phyloP scores from a whole-genome alignment of 1,140 invertebrate genomes.

The Cydia amplana region DNA sequence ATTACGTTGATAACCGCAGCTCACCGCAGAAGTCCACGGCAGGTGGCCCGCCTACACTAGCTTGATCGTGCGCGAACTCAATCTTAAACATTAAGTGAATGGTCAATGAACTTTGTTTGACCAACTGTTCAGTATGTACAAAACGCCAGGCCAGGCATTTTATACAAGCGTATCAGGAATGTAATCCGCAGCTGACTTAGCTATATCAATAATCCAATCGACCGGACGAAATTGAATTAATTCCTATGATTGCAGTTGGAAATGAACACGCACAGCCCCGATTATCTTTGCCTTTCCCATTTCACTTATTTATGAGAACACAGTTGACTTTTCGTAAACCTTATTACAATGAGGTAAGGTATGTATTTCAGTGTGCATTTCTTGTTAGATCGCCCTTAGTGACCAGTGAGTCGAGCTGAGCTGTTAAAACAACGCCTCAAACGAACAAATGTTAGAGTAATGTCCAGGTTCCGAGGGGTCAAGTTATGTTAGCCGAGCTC shows the following conservation, averaged over 20 bases:
- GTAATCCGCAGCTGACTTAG: not conserved
- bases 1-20: too few relatives aligned
- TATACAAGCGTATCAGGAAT: slow-evolving; percentile 1
- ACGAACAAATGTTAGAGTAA: too few relatives aligned
- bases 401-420: not conserved
- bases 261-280: not conserved
- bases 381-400: not conserved
- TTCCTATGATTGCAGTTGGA: not conserved
- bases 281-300: not conserved
- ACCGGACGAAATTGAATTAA: not conserved
- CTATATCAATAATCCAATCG: not conserved
- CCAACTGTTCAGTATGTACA: too few relatives aligned
- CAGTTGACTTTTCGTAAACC: not conserved
- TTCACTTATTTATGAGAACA: not conserved
- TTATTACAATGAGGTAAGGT: not conserved
- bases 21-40: too few relatives aligned
- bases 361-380: not conserved
- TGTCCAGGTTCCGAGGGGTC: too few relatives aligned
- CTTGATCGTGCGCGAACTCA: too few relatives aligned
- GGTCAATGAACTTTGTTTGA: not conserved
- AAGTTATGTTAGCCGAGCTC: not conserved
- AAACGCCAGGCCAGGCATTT: not conserved
- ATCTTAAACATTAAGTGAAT: not conserved
- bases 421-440: too few relatives aligned
- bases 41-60: too few relatives aligned